Evolutionary conservation across 1,140 invertebrate genomes (phyloP).

Genomic region (Drosophila micromelanica): DNA sequence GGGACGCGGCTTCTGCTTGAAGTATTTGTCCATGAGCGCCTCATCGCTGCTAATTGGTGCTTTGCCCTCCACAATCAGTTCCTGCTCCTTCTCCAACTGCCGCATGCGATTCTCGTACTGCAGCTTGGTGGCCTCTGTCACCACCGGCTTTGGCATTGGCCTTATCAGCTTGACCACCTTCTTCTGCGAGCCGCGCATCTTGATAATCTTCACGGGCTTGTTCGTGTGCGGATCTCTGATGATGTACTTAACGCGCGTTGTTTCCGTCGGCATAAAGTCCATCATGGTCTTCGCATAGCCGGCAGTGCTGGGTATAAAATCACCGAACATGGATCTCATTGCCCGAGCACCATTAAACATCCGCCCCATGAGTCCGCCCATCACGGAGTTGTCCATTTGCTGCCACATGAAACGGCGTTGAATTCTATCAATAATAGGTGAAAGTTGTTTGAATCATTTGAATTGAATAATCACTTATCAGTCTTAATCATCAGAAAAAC

Average conservation of each 20-base stretch:
- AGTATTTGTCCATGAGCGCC: slow-evolving; percentile 66
- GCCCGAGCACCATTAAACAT: slow-evolving; percentile 65
- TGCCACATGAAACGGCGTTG: slow-evolving; percentile 82
- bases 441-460: too few species aligned
- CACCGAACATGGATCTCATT: slow-evolving; percentile 69
- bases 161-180: slow-evolving; percentile 67
- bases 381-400: slow-evolving; percentile 74
- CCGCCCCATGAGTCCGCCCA: slow-evolving; percentile 65
- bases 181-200: slow-evolving; percentile 67
- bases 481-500: too few species aligned
- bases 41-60: slow-evolving; percentile 60
- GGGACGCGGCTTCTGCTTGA: slow-evolving; percentile 45
- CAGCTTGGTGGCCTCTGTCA: slow-evolving; percentile 47
- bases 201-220: slow-evolving; percentile 76
- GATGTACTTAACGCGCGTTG: slow-evolving; percentile 74
- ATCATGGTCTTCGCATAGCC: slow-evolving; percentile 47
- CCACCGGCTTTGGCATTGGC: slow-evolving; percentile 49
- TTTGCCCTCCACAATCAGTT: slow-evolving; percentile 76
- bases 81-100: slow-evolving; percentile 75
- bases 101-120: slow-evolving; percentile 61
- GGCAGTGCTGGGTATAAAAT: slow-evolving; percentile 58
- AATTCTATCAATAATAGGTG: slow-evolving; percentile 45
- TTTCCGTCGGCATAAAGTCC: slow-evolving; percentile 75
- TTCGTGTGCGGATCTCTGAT: slow-evolving; percentile 74
- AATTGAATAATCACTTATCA: too few species aligned